Base-by-base conservation (phyloP, 2,113 vertebrate species). In the Antigone vipio region DNA sequence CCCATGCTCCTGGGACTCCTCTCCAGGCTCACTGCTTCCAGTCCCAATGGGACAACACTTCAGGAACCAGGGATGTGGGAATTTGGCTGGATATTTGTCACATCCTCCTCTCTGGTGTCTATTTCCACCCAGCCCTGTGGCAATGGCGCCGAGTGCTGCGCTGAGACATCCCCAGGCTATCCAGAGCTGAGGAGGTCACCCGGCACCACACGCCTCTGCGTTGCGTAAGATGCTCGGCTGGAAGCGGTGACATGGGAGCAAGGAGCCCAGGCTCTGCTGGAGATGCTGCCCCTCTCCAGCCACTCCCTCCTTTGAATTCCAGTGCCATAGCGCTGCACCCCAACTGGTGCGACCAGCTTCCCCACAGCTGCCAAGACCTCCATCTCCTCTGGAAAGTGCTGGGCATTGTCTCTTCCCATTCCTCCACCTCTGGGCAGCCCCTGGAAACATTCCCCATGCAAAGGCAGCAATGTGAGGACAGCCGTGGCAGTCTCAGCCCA, bases 131-230 rank as follows among this genome's bases (percentile, higher is more conserved):
- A 50, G 42, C 15, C 20, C 35, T 5, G 3, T 15, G 18, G 35
- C 42, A 2, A 1, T 1, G 0, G 60, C 0, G 1, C 52, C 9
- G 34, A 64, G 52, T 11, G 22, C 56, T 63, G 79, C 1, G 0
- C 78, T 49, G 64, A 40, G 38, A 59, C 76, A 64, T 19, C 58
- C 80, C n/a, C 49, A 6, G 32, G 44, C 63, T 52, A 21, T 20
- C 16, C 62, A 30, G 60, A 62, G 35, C 40, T 56, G 19, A 27
- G 58, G 29, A 52, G 38, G 66, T 58, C 75, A 38, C 66, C 52
- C 17, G 0, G 8, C 21, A 20, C 2, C 83, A 52, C 44, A 1
- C 3, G 1, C 23, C 34, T 86, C n/a, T 49, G 59, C 56, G 5
- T 2, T 32, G 60, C 12, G 32, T 15, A 72, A 32, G 53, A 35